A percentile compares a stretch with the other conserved stretches of the same genome.
These are phyloP conservation scores for Heteromyza rotundicornis DNA, from an alignment of 2,888 invertebrate genomes.

Conservation along the genomic window DNA sequence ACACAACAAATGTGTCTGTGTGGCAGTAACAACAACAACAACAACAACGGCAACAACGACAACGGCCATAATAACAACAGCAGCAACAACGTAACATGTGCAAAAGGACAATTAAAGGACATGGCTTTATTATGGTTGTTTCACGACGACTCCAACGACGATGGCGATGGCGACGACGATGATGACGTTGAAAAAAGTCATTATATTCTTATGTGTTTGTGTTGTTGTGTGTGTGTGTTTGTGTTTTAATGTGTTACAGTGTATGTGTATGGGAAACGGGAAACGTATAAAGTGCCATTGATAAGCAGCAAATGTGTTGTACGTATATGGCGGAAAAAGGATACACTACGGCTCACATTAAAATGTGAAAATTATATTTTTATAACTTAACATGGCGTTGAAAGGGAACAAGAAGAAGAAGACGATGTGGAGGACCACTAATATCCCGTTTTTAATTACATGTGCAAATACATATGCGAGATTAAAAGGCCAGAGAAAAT, in stretches of 20 bases:
- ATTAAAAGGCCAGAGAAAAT: no score
- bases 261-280: neutral
- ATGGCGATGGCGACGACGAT: neutral
- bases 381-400: neutral
- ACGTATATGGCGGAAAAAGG: neutral
- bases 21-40: neutral
- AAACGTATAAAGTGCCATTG: neutral
- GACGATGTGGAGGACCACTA: no score
- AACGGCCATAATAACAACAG: neutral
- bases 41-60: neutral
- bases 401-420: no score
- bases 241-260: neutral
- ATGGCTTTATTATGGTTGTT: conserved; percentile 11
- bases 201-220: neutral
- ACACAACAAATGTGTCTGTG: neutral
- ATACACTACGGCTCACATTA: neutral
- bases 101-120: conserved; percentile 16
- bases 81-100: neutral
- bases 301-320: conserved; percentile 1
- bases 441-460: no score
- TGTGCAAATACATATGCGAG: no score
- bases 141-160: no score
- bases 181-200: neutral
- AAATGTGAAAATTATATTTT: neutral
- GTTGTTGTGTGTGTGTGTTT: neutral